Evolutionary conservation across 2,113 vertebrate species (phyloP), one percentile per base, ranked within the genome.

Genomic region (Mirounga angustirostris): DNA sequence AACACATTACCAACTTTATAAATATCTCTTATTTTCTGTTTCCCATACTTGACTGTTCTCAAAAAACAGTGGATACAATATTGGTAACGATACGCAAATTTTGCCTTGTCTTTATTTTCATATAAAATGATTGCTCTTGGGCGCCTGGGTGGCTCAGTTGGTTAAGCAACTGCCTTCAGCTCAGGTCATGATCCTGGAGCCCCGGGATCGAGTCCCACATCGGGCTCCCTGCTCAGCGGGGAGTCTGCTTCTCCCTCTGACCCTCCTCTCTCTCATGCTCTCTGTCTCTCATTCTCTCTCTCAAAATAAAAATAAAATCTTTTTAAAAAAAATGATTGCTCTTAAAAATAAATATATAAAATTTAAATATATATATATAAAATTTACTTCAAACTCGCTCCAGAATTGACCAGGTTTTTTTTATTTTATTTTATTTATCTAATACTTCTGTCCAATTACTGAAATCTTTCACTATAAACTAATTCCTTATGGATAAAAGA

Each of bases 401-500:
- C 26, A 59, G 21, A 33, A 88, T 46, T 95, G 83, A 22, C 26
- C 52, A 50, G 43, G 28, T 46, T 65, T 65, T 40, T 26, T 24
- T 24, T 85, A 5, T 43, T 43, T 43, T 43, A 4, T 43, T 43
- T 43, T 43, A 5, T 43, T 86, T 82, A 80, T 54, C 30, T 93
- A 76, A 40, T 33, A 86, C 10, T 94, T 95, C 33, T 89, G 33
- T 63, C 82, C 61, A 87, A 59, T 90, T 97, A 95, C 5, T 91
- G 78, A 85, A 94, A 69, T 78, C 11, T 61, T 96, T 43, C 83
- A 33, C 65, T 95, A 97, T 43, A 74, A 11, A 89, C 69, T 88
- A 80, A 6, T 14, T 16, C 11, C 67, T 83, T 76, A 80, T 16
- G 24, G 30, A 43, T 91, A 71, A 61, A 91, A 90, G 54, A 91